phyloP scores from a whole-genome alignment of 2,797 vertebrate species.

The Tapirus indicus region DNA sequence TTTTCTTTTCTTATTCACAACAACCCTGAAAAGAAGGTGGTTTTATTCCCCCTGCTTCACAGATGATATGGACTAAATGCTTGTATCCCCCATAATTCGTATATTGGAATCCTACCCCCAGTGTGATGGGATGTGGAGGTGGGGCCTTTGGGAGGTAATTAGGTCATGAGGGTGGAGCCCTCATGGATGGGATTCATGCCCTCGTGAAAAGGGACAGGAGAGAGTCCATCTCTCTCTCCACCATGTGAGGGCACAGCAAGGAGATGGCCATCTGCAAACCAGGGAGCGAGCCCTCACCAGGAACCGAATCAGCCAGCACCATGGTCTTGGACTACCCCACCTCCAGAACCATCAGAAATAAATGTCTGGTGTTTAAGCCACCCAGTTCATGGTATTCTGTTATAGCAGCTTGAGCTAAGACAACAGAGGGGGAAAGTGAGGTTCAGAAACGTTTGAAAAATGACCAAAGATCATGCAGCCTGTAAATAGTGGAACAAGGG shows the following conservation, averaged over 20 bases:
- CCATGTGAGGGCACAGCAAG: neutral
- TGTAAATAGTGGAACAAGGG: neutral
- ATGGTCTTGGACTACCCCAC: neutral
- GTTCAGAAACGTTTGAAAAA: neutral
- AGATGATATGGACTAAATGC: neutral
- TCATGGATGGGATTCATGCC: neutral
- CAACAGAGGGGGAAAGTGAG: constrained; percentile 5
- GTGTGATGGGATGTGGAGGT: neutral
- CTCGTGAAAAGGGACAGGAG: neutral
- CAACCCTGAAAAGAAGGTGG: neutral
- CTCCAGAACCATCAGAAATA: constrained; percentile 9
- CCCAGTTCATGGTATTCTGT: neutral
- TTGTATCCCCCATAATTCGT: neutral
- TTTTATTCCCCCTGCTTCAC: neutral
- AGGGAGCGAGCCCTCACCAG: neutral
- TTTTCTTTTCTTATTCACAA: neutral
- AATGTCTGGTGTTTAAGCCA: neutral
- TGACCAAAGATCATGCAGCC: neutral
- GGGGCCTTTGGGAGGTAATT: neutral
- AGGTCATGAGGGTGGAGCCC: neutral
- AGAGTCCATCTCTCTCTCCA: neutral
- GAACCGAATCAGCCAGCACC: neutral
- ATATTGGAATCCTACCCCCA: neutral
- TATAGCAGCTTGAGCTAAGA: neutral
- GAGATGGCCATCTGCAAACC: neutral